Conservation (phyloP, 2,113 vertebrate species). For the Corvus cornix region DNA sequence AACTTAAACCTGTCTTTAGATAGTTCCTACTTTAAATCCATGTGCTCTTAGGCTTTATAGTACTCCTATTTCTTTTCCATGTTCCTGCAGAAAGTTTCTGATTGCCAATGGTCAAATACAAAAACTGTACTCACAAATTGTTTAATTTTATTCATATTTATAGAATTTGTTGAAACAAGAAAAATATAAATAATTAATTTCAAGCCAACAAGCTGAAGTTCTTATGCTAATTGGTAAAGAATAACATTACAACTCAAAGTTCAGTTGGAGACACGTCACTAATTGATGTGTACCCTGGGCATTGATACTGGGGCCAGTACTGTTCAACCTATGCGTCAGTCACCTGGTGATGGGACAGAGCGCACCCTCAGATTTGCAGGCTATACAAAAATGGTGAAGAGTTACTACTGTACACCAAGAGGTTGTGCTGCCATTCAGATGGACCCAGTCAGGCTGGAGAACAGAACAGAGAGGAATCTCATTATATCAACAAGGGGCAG, state of each 20-base stretch:
- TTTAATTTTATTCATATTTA: background rate
- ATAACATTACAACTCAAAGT: background rate
- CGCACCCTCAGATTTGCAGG: background rate
- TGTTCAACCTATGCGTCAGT: background rate
- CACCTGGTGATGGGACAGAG: background rate
- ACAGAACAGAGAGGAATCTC: background rate
- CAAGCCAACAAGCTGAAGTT: background rate
- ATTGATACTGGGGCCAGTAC: background rate
- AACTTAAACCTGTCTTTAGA: background rate
- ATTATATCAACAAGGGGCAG: background rate
- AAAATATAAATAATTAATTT: background rate
- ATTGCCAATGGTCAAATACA: background rate
- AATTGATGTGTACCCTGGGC: background rate
- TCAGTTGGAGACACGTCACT: background rate
- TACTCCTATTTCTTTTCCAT: background rate
- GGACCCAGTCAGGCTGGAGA: background rate
- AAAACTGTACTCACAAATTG: background rate
- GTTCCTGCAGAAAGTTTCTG: background rate
- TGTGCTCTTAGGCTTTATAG: background rate
- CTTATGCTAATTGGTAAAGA: background rate
- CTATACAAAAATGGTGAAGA: background rate
- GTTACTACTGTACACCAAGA: background rate
- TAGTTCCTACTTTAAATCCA: background rate
- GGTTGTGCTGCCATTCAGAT: background rate
- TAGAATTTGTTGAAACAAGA: background rate